Evolutionary conservation across 2,797 vertebrate species (phyloP), one percentile per base, ranked within the genome.

Genomic region (Bovichtus variegatus): DNA sequence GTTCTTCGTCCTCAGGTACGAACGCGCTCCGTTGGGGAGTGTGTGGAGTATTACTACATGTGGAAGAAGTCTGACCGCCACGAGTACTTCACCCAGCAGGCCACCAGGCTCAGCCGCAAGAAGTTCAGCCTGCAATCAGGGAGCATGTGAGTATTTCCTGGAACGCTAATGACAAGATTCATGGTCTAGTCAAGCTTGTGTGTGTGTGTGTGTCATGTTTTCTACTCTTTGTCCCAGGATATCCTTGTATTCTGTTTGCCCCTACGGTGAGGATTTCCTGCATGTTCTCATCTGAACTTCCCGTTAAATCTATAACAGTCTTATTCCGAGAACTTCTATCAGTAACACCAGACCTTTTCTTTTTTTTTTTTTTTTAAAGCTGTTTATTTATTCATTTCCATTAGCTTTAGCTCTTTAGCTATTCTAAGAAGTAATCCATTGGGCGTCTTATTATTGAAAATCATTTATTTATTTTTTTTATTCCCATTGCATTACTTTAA

Each of bases 11-110:
- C 12, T 2, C 90, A 99, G 98, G 98, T 99, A 78, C 97, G 97
- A 80, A 99, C 98, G 0, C 95, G 98, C 80, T 99, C 98, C 0
- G 97, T 99, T 57, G 97, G 97, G 0, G 98, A 99, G 91, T 99
- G 97, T 5, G 97, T 99, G 90, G 96, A 97, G 78, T 99, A 97
- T 90, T 99, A 99, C 90, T 99, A 99, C 94, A 94, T 97, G 94
- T 99, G 98, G 98, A 99, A 99, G 93, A 99, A 98, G 85, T 99
- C 98, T 0, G 97, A 97, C 10, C 96, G 97, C 3, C 97, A 97
- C 0, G 96, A 97, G 82, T 97, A 96, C 91, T 99, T 98, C 82
- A 97, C 96, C 34, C 98, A 98, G 90, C 98, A 99, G 93, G 93
- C 97, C 1, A 96, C 96, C 71, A 93, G 90, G 85, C 90, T 98